Base-by-base conservation (phyloP, 2,113 vertebrate genomes). In the Bos javanicus region DNA sequence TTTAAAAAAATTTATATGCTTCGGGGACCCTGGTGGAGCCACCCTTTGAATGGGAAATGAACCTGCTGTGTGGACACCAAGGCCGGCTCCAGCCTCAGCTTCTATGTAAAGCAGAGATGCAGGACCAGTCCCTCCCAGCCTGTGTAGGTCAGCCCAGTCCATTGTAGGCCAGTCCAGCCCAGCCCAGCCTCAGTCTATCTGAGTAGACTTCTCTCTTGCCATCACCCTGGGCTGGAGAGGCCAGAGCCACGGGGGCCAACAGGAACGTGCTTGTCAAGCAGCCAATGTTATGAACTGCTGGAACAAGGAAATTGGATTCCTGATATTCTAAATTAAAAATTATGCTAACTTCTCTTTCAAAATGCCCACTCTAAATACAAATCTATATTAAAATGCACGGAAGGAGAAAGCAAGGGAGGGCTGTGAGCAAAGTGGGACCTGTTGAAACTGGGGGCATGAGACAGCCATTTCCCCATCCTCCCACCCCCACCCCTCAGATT, bases 241-340 rank as follows among this genome's bases (percentile, higher is more conserved):
- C 36, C 57, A 13, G 52, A n/a, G 62, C 64, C 19, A 0, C 16
- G 0, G 88, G 56, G 46, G 26, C 25, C 11, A 11, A 16, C 25
- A 14, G 36, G 19, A 16, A 3, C 3, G 23, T 80, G 78, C 25
- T 14, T 28, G 26, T 57, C 33, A 4, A 54, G 88, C 81, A 91
- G 91, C 52, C 76, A 23, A 17, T 2, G 0, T 39, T 64, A 96
- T 95, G 81, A 95, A 88, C 81, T 0, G 33, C 28, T 14, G 1
- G 15, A 78, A 67, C 3, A 30, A 74, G 62, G 15, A 92, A 95
- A 94, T 85, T 95, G 62, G 91, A 96, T 96, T 87, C 89, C 25
- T 81, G 50, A 80, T 87, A 16, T 52, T 52, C 84, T 76, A 97
- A 91, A 97, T 97, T 95, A 86, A 93, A 95, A 97, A 93, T 93